A percentile compares a stretch with the other conserved stretches of the same genome.
phyloP scores from a whole-genome alignment of 1,140 invertebrate genomes.

The Watersipora subatra region DNA sequence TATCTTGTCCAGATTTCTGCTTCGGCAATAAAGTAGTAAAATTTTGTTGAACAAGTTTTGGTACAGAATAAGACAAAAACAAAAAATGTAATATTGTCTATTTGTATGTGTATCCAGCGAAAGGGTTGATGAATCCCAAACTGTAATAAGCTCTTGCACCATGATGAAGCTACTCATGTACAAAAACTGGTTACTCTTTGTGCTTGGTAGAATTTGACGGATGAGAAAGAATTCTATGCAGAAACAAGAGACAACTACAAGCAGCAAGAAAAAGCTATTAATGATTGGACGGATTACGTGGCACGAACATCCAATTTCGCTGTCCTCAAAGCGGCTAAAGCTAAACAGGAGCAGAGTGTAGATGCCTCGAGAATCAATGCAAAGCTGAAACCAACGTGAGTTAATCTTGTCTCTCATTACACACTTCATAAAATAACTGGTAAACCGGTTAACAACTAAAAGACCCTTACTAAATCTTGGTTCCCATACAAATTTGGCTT shows the following conservation, averaged over 20 bases:
- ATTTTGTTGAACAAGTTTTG: too few relatives aligned
- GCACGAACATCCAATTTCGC: constrained; percentile 32
- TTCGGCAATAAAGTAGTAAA: too few relatives aligned
- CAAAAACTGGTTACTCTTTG: too few relatives aligned
- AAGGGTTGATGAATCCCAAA: too few relatives aligned
- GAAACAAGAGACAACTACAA: constrained; percentile 38
- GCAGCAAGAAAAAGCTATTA: constrained; percentile 33
- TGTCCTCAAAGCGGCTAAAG: constrained; percentile 33
- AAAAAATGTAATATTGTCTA: too few relatives aligned
- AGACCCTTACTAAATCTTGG: not conserved
- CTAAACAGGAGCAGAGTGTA: constrained; percentile 30
- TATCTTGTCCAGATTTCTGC: too few relatives aligned
- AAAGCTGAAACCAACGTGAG: constrained; percentile 29
- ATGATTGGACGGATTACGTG: constrained; percentile 31
- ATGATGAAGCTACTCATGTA: too few relatives aligned
- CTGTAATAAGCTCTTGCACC: too few relatives aligned
- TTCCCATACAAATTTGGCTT: not conserved
- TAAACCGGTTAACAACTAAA: not conserved
- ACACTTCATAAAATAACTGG: not conserved
- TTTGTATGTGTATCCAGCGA: too few relatives aligned
- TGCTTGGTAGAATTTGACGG: constrained; percentile 6
- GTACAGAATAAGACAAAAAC: too few relatives aligned
- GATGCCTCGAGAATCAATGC: constrained; percentile 31
- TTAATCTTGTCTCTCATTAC: constrained; percentile 3
- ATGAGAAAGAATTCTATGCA: constrained; percentile 38